Evolutionary conservation across 2,888 invertebrate species (phyloP), one percentile per base, ranked within the genome.

Genomic region (Caenorhabditis sp.): DNA sequence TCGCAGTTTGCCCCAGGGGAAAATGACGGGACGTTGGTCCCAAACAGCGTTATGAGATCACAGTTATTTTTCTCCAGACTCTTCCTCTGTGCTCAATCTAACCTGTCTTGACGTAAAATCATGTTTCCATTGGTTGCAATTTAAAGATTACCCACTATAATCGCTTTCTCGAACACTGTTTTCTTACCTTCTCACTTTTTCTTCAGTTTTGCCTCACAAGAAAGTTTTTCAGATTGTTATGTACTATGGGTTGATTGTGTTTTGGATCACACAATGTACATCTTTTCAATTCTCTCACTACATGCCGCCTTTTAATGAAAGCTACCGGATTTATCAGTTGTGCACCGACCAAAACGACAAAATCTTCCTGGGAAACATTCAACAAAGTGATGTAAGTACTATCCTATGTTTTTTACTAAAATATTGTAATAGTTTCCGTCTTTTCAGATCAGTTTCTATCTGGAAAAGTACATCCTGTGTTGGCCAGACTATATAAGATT

Each of bases 261-360:
- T 71, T 35, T 58, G 48, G 32, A 24, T 66, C 27, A 20, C 48
- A 37, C 32, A 53, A 43, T 65, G 61, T 17, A 24, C 32, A 11
- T 17, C 59, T 13, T 77, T 77, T 27, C 71, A 71, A 77, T 78
- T 77, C 27, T 39, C 70, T 17, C 73, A 71, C 32, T 81, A 79
- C 53, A 71, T 79, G 48, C 79, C 82, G 11, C 82, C 82, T 32
- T 82, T 82, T 53, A 66, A 82, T 58, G 61, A 82, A 32, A 68
- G 73, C 26, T 37, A 48, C 37, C 41, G 45, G 8, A 73, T 81
- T 11, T 83, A 83, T 63, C 61, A 68, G 24, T 61, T 83, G 45
- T 83, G 83, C 58, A 83, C 75, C 2, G 73, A 76, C 48, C 73
- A 82, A 22, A 83, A 80, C 55, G 83, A 82, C 27, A 41, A 41